Conservation (phyloP, 2,113 vertebrate genomes). For the Sphyrna mokarran region DNA sequence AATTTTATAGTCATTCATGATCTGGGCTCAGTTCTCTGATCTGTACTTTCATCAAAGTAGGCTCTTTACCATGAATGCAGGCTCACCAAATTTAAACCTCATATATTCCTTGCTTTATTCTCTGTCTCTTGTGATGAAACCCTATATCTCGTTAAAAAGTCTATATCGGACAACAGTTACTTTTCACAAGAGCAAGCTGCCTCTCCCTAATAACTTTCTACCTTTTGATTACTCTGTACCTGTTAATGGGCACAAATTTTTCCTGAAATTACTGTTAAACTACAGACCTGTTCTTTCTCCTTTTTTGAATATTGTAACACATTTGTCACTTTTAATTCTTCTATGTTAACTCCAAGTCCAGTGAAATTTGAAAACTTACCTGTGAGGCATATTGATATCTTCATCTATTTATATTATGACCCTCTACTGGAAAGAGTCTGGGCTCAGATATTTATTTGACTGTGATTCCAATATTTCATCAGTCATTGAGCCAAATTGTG, state of each 20-base stretch:
- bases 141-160: not conserved
- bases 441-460: not conserved
- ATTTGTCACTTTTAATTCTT: not conserved
- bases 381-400: not conserved
- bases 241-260: not conserved
- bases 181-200: not conserved
- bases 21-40: not conserved
- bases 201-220: not conserved
- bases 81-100: not conserved
- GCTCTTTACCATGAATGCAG: not conserved
- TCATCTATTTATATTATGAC: not conserved
- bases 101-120: not conserved
- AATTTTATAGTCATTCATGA: not conserved
- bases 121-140: not conserved
- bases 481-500: not conserved
- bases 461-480: not conserved
- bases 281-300: not conserved
- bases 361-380: not conserved
- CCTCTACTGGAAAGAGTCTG: not conserved
- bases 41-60: not conserved
- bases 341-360: not conserved
- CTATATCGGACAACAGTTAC: not conserved
- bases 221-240: not conserved
- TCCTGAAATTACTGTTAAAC: not conserved
- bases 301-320: not conserved